Base-by-base conservation (phyloP, 2,888 invertebrate species). In the Chloroclystis v-ata region DNA sequence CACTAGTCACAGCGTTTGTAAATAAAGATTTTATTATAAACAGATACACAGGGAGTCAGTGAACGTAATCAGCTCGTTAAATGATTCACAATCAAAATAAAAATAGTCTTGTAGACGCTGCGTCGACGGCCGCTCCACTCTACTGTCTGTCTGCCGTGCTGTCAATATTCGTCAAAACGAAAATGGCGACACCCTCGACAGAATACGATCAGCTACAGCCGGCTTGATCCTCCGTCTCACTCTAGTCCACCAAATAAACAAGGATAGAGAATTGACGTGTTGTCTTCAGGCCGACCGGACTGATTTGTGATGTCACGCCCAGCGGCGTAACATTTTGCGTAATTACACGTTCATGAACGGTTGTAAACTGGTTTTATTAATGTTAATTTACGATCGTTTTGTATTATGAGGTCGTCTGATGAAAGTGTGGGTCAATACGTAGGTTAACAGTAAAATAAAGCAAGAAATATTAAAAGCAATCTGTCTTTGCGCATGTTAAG, bases 101-200 rank as follows among this genome's bases (percentile, higher is more conserved):
- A 86, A 86, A 86, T 85, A 84, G 74, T 78, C 69, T 67, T 67
- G 75, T 72, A 85, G 85, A 86, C 84, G 84, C 81, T 79, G 78
- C 75, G 84, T 85, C 86, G 80, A 78, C 81, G 75, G 67, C 78
- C 83, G 84, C 83, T 82, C 81, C 78, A 75, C 85, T 41, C 43
- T 28, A 43, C 43, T 43, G 43, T 43, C 35, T 84, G 85, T 85
- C 85, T 86, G 85, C 85, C 77, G 76, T 72, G 90, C 90, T 91
- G 91, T 91, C 91, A 91, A 91, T 91, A 91, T 91, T 91, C 91
- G 91, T 91, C 91, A 91, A 91, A 89, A 85, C 75, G 90, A 91
- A 91, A 90, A 91, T 91, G 91, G 91, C 91, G 91, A 91, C 91
- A 90, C 91, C 90, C 85, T 85, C 86, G 83, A 83, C 84, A 75